Conservation (phyloP, 2,797 vertebrate genomes). For the Enteromius paludinosus region DNA sequence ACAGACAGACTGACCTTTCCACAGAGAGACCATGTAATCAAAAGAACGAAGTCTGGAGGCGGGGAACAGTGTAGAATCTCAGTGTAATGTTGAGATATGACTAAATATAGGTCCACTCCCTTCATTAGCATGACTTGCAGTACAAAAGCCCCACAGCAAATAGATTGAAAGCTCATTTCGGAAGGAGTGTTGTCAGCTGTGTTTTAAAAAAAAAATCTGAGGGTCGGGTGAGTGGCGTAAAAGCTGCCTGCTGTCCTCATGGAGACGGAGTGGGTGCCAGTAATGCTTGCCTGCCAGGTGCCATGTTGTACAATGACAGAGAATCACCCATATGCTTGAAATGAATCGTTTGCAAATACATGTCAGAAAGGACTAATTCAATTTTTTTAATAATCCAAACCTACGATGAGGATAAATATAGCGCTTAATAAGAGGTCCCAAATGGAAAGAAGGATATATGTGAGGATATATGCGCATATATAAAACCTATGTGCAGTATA, state of each 20-base stretch:
- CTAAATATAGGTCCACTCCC: constrained; percentile 58
- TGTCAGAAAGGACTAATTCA: constrained; percentile 25
- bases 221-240: neutral
- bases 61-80: neutral
- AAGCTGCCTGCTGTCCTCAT: constrained; percentile 45
- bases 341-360: constrained; percentile 52
- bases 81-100: constrained; percentile 13
- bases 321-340: constrained; percentile 50
- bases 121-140: constrained; percentile 43
- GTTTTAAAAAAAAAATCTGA: constrained; percentile 13
- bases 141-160: constrained; percentile 19
- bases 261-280: constrained; percentile 41
- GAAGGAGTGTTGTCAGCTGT: constrained; percentile 44
- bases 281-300: constrained; percentile 36
- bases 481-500: no score
- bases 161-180: constrained; percentile 54
- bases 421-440: neutral
- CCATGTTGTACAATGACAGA: constrained; percentile 23
- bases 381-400: neutral
- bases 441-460: no score
- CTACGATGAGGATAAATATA: neutral
- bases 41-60: neutral
- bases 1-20: neutral
- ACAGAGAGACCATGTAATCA: neutral
- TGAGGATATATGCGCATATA: no score